Evolutionary conservation across 2,888 invertebrate genomes (phyloP).

Genomic region (Stegophylla sp.): DNA sequence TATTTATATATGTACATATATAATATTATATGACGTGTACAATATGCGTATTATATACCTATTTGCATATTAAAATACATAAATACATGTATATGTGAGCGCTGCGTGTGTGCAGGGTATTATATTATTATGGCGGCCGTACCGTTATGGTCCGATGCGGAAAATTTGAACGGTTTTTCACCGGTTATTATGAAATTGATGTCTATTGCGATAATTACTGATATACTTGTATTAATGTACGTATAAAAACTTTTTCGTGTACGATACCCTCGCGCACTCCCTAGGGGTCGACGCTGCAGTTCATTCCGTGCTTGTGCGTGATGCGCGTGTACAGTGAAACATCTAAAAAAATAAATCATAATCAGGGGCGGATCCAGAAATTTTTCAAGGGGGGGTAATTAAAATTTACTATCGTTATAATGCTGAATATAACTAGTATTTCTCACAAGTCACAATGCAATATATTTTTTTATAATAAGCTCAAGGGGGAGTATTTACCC

Average conservation of each 20-base stretch:
- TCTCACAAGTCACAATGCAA: no score
- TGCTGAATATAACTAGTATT: no score
- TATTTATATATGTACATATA: background rate
- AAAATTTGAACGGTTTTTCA: constrained; percentile 45
- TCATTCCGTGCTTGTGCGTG: no score
- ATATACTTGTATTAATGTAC: background rate
- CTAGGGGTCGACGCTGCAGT: no score
- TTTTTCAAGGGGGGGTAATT: no score
- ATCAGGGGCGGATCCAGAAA: no score
- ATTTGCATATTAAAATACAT: background rate
- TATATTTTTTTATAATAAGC: no score
- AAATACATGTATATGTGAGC: background rate
- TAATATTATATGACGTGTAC: background rate
- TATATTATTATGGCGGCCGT: background rate
- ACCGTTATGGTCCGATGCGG: constrained; percentile 45
- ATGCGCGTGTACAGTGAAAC: no score
- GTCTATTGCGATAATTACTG: constrained; percentile 56
- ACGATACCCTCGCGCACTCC: no score
- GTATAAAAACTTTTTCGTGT: background rate
- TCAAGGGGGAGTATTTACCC: no score
- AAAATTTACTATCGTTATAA: no score
- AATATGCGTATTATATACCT: background rate
- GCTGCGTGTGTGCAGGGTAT: background rate
- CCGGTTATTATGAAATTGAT: constrained; percentile 46
- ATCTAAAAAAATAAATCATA: no score